Evolutionary conservation across 2,797 vertebrate species (phyloP).

Genomic region (Echiichthys vipera): DNA sequence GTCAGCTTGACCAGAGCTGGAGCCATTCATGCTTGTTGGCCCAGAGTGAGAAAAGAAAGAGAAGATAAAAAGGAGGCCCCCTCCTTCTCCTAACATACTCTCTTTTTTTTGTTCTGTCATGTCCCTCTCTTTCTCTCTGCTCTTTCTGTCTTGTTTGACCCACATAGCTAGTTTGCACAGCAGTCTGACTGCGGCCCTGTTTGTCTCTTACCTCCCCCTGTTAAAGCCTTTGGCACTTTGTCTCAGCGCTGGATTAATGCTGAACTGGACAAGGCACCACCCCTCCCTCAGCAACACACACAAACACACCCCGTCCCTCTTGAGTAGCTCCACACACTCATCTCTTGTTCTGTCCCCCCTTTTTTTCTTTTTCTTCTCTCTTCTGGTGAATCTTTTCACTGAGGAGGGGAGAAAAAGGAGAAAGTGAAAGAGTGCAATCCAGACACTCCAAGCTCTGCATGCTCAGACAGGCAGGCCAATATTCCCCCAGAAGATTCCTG

Average conservation of each 20-base stretch:
- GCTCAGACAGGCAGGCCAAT: constrained; percentile 84
- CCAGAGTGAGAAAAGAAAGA: constrained; percentile 45
- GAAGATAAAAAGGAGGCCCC: constrained; percentile 45
- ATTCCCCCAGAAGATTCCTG: constrained; percentile 84
- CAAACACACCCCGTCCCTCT: constrained; percentile 46
- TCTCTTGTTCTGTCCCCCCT: constrained; percentile 37
- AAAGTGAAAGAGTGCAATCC: constrained; percentile 63
- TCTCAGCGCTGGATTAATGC: constrained; percentile 77
- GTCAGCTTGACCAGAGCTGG: constrained; percentile 52
- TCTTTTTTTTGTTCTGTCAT: constrained; percentile 56
- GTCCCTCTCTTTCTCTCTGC: constrained; percentile 42
- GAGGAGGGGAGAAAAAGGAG: constrained; percentile 46
- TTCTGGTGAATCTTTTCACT: constrained; percentile 51
- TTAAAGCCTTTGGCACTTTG: constrained; percentile 80
- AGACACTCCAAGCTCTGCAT: constrained; percentile 70
- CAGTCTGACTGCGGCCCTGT: constrained; percentile 64
- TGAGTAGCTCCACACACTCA: constrained; percentile 56
- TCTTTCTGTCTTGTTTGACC: constrained; percentile 77
- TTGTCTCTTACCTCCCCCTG: constrained; percentile 68
- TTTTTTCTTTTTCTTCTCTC: constrained; percentile 38
- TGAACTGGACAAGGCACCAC: constrained; percentile 71
- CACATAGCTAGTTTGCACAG: constrained; percentile 76
- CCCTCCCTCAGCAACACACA: constrained; percentile 61
- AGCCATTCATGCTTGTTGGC: constrained; percentile 54
- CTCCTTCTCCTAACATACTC: constrained; percentile 13